These are phyloP conservation scores for Plagodis dolabraria DNA, from an alignment of 2,888 invertebrate genomes.

Conservation along the genomic window DNA sequence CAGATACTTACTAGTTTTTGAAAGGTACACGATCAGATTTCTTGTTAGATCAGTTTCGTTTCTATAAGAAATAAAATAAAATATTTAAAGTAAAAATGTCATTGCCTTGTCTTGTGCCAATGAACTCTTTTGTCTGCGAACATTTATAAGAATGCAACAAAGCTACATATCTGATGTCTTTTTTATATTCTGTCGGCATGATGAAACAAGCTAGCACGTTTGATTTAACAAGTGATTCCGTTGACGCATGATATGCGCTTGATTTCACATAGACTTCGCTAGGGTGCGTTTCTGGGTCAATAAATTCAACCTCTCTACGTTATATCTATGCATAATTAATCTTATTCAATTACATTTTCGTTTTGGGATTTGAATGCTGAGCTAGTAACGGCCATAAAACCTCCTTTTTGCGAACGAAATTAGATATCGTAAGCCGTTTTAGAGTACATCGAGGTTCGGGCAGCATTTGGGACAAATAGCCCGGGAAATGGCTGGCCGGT, in stretches of 20 bases:
- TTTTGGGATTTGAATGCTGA: slow-evolving; percentile 27
- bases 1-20: too few species aligned
- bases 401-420: slow-evolving; percentile 60
- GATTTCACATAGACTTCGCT: slow-evolving; percentile 21
- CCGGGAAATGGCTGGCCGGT: slow-evolving; percentile 57
- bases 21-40: too few species aligned
- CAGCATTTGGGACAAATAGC: slow-evolving; percentile 66
- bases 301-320: slow-evolving; percentile 14
- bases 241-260: slow-evolving; percentile 42
- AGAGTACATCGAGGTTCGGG: slow-evolving; percentile 45
- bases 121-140: slow-evolving; percentile 16
- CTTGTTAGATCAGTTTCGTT: too few species aligned
- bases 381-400: slow-evolving; percentile 50
- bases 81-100: too few species aligned
- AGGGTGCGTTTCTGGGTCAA: slow-evolving; percentile 36
- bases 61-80: too few species aligned
- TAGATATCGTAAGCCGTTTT: slow-evolving; percentile 58
- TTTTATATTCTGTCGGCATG: slow-evolving; percentile 21
- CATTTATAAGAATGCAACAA: slow-evolving; percentile 10
- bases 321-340: slow-evolving; percentile 16
- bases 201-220: slow-evolving; percentile 42
- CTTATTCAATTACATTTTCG: slow-evolving; percentile 35
- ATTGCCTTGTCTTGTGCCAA: background rate
- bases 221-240: slow-evolving; percentile 49
- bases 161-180: too few species aligned